These are phyloP conservation scores for Geococcyx californianus DNA, from an alignment of 2,113 vertebrate species.

Conservation along the genomic window DNA sequence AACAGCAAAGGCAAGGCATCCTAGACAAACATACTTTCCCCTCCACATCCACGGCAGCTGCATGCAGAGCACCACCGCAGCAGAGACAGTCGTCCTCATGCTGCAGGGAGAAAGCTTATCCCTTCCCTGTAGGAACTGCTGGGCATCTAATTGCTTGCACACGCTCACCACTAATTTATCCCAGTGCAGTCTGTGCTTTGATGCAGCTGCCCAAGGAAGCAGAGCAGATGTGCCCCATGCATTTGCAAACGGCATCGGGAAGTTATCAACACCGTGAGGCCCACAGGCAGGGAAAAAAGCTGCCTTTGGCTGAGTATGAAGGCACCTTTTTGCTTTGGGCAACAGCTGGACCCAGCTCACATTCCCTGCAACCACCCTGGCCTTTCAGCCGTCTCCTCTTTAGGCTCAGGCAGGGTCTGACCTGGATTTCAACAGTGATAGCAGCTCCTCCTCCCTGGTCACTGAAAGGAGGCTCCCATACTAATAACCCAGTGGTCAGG, in stretches of 20 bases:
- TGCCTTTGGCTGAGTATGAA: slow-evolving; percentile 22
- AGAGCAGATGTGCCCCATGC: background rate
- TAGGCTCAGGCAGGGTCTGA: background rate
- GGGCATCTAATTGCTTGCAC: background rate
- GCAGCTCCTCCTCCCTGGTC: background rate
- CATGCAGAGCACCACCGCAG: background rate
- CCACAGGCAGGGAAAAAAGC: background rate
- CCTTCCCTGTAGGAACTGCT: background rate
- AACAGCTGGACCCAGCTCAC: background rate
- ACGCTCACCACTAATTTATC: background rate
- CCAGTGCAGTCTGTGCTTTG: background rate
- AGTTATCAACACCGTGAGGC: background rate
- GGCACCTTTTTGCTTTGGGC: background rate
- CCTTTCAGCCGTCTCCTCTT: background rate
- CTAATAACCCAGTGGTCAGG: background rate
- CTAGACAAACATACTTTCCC: background rate
- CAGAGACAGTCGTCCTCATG: accelerated
- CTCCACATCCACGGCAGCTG: background rate
- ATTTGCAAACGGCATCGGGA: background rate
- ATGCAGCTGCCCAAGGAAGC: background rate
- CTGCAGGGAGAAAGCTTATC: background rate
- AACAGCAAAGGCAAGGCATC: background rate
- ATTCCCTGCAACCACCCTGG: accelerated
- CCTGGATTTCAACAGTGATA: background rate
- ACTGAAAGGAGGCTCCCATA: background rate